A percentile compares a stretch with the other conserved stretches of the same genome.
Evolutionary conservation across 1,140 invertebrate genomes (phyloP).

Genomic region (Gonioctena quinquepunctata): DNA sequence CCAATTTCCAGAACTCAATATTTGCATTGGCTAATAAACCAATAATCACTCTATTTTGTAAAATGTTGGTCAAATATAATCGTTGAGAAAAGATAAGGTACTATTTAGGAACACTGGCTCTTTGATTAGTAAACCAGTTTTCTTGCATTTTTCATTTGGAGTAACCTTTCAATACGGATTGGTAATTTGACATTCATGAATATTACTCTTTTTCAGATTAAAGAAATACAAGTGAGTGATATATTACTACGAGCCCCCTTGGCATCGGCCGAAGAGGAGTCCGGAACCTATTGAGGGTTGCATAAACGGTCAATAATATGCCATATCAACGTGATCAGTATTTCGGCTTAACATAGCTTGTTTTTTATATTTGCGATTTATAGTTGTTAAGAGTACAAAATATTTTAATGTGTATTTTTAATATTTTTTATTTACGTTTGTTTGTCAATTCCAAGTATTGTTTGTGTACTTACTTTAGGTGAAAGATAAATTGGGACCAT

Average conservation of each 20-base stretch:
- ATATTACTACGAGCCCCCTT: constrained; percentile 44
- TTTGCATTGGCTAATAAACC: too few species aligned
- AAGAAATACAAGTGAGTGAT: constrained; percentile 46
- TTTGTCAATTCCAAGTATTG: constrained; percentile 25
- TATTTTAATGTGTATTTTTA: constrained; percentile 14
- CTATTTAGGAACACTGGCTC: too few species aligned
- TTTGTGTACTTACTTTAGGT: constrained; percentile 29
- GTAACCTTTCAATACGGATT: not conserved
- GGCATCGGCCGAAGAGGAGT: constrained; percentile 46
- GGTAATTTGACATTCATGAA: not conserved
- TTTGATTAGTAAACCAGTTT: too few species aligned
- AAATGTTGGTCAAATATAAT: too few species aligned
- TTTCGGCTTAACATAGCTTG: constrained; percentile 28
- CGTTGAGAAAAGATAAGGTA: too few species aligned
- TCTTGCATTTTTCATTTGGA: not conserved
- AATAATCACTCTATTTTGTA: too few species aligned
- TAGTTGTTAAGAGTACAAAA: constrained; percentile 24
- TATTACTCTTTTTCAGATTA: constrained; percentile 43
- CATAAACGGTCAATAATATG: constrained; percentile 24
- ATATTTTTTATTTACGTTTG: not conserved
- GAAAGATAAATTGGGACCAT: constrained; percentile 26
- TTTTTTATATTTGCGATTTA: not conserved
- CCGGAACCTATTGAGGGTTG: constrained; percentile 26
- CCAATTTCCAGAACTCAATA: too few species aligned
- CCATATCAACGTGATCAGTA: constrained; percentile 41